A percentile compares a stretch with the other conserved stretches of the same genome.
These are phyloP conservation scores for Actinostola sp. DNA, from an alignment of 92 coral and sea anemone species.

Conservation along the genomic window DNA sequence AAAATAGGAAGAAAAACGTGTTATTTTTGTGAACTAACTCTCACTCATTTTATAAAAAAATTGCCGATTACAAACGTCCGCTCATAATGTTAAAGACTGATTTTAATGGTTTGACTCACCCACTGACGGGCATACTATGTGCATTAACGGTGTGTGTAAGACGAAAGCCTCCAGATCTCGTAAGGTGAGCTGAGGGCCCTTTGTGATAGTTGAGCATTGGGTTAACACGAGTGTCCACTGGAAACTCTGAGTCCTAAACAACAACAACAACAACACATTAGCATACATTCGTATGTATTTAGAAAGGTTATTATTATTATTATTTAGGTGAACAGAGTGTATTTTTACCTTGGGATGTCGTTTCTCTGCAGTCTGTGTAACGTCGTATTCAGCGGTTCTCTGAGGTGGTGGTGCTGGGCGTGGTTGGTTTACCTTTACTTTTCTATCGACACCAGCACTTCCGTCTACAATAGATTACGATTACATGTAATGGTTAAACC, in stretches of 20 bases:
- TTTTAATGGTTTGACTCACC: conserved; percentile 58
- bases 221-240: conserved; percentile 86
- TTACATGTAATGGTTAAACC: no score
- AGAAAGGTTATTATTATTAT: no score
- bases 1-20: neutral
- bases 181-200: conserved; percentile 96
- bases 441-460: conserved; percentile 48
- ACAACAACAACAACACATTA: conserved; percentile 1
- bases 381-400: conserved; percentile 28
- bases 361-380: conserved; percentile 43
- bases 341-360: conserved; percentile 74
- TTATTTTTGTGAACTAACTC: no score
- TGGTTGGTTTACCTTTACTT: conserved; percentile 47
- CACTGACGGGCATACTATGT: conserved; percentile 86
- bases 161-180: conserved; percentile 94
- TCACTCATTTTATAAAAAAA: no score
- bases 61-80: no score
- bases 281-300: neutral
- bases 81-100: no score
- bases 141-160: conserved; percentile 90
- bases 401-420: conserved; percentile 47
- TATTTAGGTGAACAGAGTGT: no score
- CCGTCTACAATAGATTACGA: conserved; percentile 22
- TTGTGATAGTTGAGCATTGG: conserved; percentile 81
- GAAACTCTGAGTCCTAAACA: conserved; percentile 88